Percentiles rank a stretch among this genome's conserved stretches.
These are phyloP conservation scores for Galaxea fascicularis DNA, from an alignment of 92 coral and sea anemone species.

Conservation along the genomic window DNA sequence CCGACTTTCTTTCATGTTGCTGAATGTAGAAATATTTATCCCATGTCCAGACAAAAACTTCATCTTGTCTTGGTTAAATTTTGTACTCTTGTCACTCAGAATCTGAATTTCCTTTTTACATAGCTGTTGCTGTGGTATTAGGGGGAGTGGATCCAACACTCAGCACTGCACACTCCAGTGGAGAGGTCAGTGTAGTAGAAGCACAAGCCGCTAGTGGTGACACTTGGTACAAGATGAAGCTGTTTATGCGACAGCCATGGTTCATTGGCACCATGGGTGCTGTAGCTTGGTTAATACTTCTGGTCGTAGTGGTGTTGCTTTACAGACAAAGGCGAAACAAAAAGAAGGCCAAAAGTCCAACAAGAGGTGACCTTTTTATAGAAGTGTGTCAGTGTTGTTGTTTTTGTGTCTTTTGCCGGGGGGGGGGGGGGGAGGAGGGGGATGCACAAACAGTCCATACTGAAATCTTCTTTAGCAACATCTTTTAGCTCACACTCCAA, in stretches of 20 bases:
- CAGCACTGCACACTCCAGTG: conserved; percentile 5
- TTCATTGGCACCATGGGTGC: conserved; percentile 93
- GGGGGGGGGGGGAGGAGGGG: too few relatives aligned
- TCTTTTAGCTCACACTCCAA: too few relatives aligned
- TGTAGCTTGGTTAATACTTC: conserved; percentile 76
- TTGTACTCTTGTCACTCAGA: too few relatives aligned
- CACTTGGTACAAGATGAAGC: conserved; percentile 82
- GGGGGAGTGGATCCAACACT: conserved; percentile 2
- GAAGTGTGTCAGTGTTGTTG: not conserved
- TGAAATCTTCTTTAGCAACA: too few relatives aligned
- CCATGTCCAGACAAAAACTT: too few relatives aligned
- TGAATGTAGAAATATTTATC: too few relatives aligned
- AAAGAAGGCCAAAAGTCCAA: conserved; percentile 49
- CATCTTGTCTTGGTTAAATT: too few relatives aligned
- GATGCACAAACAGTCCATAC: too few relatives aligned
- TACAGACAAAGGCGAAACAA: conserved; percentile 75
- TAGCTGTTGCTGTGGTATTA: not conserved
- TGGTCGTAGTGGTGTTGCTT: conserved; percentile 76
- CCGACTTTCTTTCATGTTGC: too few relatives aligned
- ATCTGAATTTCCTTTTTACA: not conserved
- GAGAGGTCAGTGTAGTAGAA: conserved; percentile 66
- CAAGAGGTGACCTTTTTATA: conserved; percentile 23
- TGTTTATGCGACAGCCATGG: conserved; percentile 90
- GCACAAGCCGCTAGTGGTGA: conserved; percentile 49
- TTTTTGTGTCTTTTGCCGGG: not conserved